Evolutionary conservation across 2,888 invertebrate genomes (phyloP).

Genomic region (Pheosia tremula): DNA sequence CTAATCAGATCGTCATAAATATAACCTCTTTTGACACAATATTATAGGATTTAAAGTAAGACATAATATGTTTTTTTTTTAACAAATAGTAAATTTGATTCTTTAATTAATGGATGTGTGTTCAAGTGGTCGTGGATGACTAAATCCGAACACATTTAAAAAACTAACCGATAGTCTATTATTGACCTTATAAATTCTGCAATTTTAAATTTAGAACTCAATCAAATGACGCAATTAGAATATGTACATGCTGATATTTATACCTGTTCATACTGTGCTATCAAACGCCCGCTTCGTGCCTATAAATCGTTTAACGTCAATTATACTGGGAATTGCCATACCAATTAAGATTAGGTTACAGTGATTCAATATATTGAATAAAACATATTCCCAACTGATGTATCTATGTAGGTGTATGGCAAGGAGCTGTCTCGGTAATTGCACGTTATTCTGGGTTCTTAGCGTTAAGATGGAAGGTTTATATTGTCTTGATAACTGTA

Average conservation of each 20-base stretch:
- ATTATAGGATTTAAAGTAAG: too few species aligned
- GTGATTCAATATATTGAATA: conserved; percentile 48
- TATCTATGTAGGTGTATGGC: conserved; percentile 6
- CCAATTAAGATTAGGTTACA: conserved; percentile 49
- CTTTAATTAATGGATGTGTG: too few species aligned
- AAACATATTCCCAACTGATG: conserved; percentile 39
- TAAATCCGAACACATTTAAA: too few species aligned
- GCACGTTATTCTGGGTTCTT: background rate
- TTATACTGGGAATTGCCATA: conserved; percentile 46
- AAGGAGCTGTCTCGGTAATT: background rate
- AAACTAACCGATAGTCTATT: too few species aligned
- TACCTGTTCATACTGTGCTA: conserved; percentile 32
- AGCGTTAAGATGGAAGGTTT: background rate
- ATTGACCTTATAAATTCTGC: background rate
- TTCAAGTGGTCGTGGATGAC: too few species aligned
- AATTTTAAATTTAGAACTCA: conserved; percentile 11
- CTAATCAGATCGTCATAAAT: too few species aligned
- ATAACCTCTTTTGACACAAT: too few species aligned
- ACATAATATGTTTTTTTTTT: too few species aligned
- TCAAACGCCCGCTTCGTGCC: conserved; percentile 36
- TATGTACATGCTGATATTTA: conserved; percentile 16
- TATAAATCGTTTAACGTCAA: conserved; percentile 52
- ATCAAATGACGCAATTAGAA: conserved; percentile 28
- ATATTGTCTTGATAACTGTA: background rate
- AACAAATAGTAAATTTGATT: too few species aligned